Percentiles rank a stretch among this genome's conserved stretches.
Evolutionary conservation across 1,140 invertebrate species (phyloP).

Genomic region (Macrocentrus cingulum): DNA sequence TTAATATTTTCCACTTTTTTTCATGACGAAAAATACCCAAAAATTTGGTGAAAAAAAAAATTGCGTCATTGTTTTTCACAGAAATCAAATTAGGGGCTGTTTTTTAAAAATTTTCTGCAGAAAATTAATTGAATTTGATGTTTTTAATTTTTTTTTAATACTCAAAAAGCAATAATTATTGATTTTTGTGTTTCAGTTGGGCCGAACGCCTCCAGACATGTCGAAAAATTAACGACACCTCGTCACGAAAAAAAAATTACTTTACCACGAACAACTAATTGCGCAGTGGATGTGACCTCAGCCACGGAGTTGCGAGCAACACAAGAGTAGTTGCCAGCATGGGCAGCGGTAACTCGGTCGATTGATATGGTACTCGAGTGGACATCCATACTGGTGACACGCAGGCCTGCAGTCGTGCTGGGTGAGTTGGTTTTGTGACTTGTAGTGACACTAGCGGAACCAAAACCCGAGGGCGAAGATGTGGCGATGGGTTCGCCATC

Average conservation of each 20-base stretch:
- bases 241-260: conserved; percentile 29
- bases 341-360: conserved; percentile 78
- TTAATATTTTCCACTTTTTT: no score
- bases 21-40: no score
- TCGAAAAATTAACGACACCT: not conserved
- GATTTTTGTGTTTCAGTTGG: no score
- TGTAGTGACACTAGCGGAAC: conserved; percentile 45
- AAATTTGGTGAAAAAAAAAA: no score
- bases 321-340: conserved; percentile 88
- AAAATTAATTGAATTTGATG: no score
- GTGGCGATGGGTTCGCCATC: conserved; percentile 69
- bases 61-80: no score
- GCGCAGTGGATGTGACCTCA: conserved; percentile 64
- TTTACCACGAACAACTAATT: conserved; percentile 71
- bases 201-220: not conserved
- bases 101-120: no score
- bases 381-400: conserved; percentile 69
- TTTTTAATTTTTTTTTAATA: no score
- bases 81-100: no score
- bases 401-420: conserved; percentile 42
- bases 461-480: conserved; percentile 51
- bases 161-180: no score
- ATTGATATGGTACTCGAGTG: conserved; percentile 89
- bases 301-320: conserved; percentile 83
- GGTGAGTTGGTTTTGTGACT: conserved; percentile 32